Evolutionary conservation across 2,888 invertebrate species (phyloP).

Genomic region (Phyllotreta cruciferae): DNA sequence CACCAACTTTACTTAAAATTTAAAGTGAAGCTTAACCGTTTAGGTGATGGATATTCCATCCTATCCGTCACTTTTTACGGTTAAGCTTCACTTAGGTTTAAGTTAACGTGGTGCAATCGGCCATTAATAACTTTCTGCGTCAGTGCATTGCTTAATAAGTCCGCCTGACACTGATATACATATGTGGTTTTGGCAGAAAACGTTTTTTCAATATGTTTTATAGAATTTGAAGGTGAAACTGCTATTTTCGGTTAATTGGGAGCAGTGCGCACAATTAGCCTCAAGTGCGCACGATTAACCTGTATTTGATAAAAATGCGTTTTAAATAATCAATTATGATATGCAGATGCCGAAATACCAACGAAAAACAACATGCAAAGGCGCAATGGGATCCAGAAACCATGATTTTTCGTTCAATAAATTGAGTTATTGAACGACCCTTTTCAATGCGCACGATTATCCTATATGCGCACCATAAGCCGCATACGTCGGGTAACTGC

Average conservation of each 20-base stretch:
- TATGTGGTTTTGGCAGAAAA: conserved; percentile 10
- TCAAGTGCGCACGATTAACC: conserved; percentile 15
- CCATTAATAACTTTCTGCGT: neutral
- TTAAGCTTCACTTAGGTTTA: no score
- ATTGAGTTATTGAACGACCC: no score
- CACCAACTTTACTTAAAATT: no score
- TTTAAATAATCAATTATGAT: conserved; percentile 3
- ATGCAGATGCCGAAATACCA: conserved; percentile 12
- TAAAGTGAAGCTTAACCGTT: no score
- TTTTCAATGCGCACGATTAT: conserved; percentile 25
- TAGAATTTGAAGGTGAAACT: conserved; percentile 1
- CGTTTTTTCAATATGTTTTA: conserved; percentile 5
- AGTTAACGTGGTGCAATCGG: no score
- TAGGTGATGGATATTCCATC: no score
- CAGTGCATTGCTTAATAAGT: neutral
- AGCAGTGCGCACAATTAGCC: conserved; percentile 3
- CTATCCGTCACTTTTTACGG: no score
- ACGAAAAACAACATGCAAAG: conserved; percentile 10
- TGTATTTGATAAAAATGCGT: conserved; percentile 4
- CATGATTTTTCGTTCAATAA: no score
- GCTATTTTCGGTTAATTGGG: conserved; percentile 11
- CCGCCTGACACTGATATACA: conserved; percentile 4
- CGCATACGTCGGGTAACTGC: conserved; percentile 3
- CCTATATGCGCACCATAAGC: conserved; percentile 1
- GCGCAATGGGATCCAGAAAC: conserved; percentile 25